Conservation (phyloP, 1,140 invertebrate genomes). For the Scaptodrosophila lebanonensis region DNA sequence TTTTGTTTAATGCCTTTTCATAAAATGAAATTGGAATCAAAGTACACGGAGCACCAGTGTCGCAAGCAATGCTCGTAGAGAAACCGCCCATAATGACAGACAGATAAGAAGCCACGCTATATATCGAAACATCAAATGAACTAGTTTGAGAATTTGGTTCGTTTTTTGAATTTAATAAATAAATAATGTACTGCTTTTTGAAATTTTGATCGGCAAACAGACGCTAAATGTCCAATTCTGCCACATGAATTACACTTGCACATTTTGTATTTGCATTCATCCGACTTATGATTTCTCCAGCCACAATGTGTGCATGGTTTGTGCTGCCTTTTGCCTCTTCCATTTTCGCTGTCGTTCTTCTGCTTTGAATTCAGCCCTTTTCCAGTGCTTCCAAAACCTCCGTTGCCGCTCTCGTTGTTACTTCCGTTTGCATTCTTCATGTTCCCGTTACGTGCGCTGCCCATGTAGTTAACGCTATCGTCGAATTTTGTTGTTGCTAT, state of each 20-base stretch:
- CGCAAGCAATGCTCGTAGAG: no score
- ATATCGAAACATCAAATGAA: constrained; percentile 5
- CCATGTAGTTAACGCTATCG: not conserved
- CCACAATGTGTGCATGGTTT: not conserved
- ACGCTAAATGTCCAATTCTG: constrained; percentile 11
- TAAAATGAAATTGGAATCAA: constrained; percentile 1
- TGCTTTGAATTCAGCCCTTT: no score
- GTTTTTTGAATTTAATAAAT: not conserved
- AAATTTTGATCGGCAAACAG: no score
- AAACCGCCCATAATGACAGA: no score
- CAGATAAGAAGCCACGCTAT: constrained; percentile 6
- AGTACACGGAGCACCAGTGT: no score
- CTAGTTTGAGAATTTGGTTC: constrained; percentile 2
- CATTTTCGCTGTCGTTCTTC: not conserved
- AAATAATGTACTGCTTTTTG: constrained; percentile 7
- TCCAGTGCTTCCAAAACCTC: not conserved
- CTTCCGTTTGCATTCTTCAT: no score
- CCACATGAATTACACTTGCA: constrained; percentile 6
- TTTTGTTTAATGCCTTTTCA: no score
- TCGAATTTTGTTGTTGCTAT: not conserved
- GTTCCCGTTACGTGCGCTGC: no score
- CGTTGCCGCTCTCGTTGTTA: not conserved
- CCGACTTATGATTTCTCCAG: no score
- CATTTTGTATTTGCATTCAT: no score
- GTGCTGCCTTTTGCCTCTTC: not conserved